Percentiles rank a stretch among this genome's conserved stretches.
These are phyloP conservation scores for Struthio camelus DNA, from an alignment of 2,113 vertebrate genomes.

Conservation along the genomic window DNA sequence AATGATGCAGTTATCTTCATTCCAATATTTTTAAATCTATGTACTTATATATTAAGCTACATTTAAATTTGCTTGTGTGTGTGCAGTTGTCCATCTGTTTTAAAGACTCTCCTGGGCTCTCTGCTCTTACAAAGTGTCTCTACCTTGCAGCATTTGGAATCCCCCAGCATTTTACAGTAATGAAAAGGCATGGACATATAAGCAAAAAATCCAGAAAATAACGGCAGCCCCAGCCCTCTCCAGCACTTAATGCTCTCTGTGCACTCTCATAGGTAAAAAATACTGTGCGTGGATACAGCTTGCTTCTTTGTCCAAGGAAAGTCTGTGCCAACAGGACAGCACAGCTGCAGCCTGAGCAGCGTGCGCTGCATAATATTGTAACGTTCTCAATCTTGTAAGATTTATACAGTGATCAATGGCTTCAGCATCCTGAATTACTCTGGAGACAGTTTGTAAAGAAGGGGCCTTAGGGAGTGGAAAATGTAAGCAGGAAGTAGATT, in stretches of 20 bases:
- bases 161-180: neutral
- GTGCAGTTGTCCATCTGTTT: neutral
- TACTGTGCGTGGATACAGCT: neutral
- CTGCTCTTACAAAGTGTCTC: neutral
- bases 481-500: slow-evolving; percentile 60
- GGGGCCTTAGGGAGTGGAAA: slow-evolving; percentile 66
- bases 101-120: neutral
- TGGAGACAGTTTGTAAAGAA: slow-evolving; percentile 68
- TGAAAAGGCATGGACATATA: neutral
- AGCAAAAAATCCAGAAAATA: neutral
- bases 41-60: neutral
- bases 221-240: neutral
- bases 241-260: neutral
- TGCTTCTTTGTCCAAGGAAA: slow-evolving; percentile 48
- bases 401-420: slow-evolving; percentile 62
- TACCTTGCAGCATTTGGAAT: neutral
- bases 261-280: neutral
- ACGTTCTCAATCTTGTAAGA: slow-evolving; percentile 46
- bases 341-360: neutral
- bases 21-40: neutral
- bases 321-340: slow-evolving; percentile 25
- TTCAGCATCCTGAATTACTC: slow-evolving; percentile 73
- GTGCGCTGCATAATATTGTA: neutral
- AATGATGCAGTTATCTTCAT: neutral
- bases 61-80: neutral